Conservation (phyloP, 2,797 vertebrate species). For the Falco berigora region DNA sequence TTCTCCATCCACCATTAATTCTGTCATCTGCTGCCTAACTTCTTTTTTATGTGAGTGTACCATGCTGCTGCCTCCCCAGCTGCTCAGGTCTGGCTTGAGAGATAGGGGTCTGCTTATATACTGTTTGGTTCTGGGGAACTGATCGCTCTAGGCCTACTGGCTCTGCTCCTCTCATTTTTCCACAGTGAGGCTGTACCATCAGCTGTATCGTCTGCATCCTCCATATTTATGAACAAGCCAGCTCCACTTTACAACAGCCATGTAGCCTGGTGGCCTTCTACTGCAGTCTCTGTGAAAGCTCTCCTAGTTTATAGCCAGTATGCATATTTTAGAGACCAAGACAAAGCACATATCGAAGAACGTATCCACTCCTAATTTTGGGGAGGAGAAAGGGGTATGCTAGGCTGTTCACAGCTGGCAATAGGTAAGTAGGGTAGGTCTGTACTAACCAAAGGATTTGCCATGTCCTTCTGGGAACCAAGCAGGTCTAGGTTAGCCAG, state of each 20-base stretch:
- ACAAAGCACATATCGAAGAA: background rate
- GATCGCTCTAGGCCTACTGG: background rate
- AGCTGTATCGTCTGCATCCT: background rate
- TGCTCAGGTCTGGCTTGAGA: background rate
- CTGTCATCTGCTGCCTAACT: background rate
- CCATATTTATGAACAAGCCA: background rate
- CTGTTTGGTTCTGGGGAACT: background rate
- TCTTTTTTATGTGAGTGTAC: background rate
- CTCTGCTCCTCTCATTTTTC: background rate
- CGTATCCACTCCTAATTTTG: background rate
- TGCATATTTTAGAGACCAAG: background rate
- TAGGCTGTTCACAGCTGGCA: background rate
- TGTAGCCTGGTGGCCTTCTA: background rate
- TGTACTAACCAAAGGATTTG: background rate
- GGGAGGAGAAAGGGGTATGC: background rate
- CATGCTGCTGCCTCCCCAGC: background rate
- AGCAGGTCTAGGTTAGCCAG: background rate
- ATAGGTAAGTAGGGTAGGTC: background rate
- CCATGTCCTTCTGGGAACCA: background rate
- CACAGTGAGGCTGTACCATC: background rate
- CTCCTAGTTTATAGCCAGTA: background rate
- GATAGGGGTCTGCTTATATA: background rate
- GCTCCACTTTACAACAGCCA: background rate
- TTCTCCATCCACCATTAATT: background rate
- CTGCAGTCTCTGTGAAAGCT: background rate